A percentile compares a stretch with the other conserved stretches of the same genome.
Conservation (phyloP, 2,113 vertebrate genomes). For the Nycticebus coucang region DNA sequence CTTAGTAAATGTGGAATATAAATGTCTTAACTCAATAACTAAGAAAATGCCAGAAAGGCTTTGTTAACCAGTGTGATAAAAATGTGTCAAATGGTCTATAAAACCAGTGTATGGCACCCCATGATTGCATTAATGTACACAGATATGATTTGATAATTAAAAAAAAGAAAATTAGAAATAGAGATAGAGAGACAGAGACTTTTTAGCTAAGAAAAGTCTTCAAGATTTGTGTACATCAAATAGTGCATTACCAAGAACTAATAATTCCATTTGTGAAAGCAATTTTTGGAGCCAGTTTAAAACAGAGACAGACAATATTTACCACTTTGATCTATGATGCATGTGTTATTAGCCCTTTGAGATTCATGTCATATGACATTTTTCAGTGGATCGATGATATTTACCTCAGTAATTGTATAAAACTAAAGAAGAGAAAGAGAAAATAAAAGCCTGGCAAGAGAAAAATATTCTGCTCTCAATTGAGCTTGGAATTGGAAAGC, state of each 20-base stretch:
- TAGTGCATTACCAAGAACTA: background rate
- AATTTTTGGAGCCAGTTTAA: background rate
- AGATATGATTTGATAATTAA: too few relatives aligned
- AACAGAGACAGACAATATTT: background rate
- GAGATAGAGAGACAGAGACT: background rate
- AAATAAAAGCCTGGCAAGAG: conserved; percentile 29
- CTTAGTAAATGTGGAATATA: too few relatives aligned
- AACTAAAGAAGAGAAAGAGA: conserved; percentile 31
- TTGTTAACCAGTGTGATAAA: too few relatives aligned
- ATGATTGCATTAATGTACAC: too few relatives aligned
- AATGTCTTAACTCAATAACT: too few relatives aligned
- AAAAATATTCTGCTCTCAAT: background rate
- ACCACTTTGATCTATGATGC: conserved; percentile 15
- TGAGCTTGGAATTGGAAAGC: conserved; percentile 15
- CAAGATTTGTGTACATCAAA: background rate
- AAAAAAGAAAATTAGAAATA: too few relatives aligned
- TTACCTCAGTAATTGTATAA: conserved; percentile 43
- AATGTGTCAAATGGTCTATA: too few relatives aligned
- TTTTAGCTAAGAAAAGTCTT: background rate
- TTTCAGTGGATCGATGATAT: conserved; percentile 33
- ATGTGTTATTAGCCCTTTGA: background rate
- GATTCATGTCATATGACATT: conserved; percentile 17
- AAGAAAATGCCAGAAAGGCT: too few relatives aligned
- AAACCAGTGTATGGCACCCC: too few relatives aligned
- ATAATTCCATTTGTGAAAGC: background rate